Conservation (phyloP, 2,113 vertebrate species). For the Onychostoma macrolepis region DNA sequence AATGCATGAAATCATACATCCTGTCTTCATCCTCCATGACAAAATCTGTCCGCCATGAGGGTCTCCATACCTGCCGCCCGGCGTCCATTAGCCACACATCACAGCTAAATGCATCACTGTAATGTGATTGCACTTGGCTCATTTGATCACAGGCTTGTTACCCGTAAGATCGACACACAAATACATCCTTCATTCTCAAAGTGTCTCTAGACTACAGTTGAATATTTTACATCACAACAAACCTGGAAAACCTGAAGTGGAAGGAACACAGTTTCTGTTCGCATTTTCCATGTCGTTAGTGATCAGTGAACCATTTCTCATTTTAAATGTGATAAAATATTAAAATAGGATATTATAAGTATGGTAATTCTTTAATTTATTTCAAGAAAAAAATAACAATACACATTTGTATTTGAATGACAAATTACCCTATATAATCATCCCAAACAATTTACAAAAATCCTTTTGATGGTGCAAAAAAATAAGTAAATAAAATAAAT, state of each 20-base stretch:
- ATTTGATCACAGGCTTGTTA: constrained; percentile 79
- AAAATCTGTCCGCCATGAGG: neutral
- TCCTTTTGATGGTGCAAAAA: neutral
- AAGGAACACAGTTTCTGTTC: neutral
- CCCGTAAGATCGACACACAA: constrained; percentile 70
- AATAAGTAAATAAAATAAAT: neutral
- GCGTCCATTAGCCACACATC: constrained; percentile 79
- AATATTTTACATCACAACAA: neutral
- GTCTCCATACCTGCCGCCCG: constrained; percentile 63
- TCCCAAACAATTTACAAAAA: neutral
- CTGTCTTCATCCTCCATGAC: neutral
- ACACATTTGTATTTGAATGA: neutral
- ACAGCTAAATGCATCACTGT: constrained; percentile 78
- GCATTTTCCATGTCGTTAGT: neutral
- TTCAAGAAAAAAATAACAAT: neutral
- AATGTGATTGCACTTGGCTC: constrained; percentile 73
- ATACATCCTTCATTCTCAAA: constrained; percentile 73
- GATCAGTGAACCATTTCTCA: neutral
- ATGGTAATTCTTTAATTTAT: neutral
- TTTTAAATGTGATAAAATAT: neutral
- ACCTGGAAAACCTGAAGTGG: neutral
- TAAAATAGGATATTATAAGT: neutral
- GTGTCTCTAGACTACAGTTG: constrained; percentile 53
- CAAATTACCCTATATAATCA: neutral
- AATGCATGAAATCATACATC: neutral